phyloP scores from a whole-genome alignment of 2,113 vertebrate species.

The Ciconia boyciana region DNA sequence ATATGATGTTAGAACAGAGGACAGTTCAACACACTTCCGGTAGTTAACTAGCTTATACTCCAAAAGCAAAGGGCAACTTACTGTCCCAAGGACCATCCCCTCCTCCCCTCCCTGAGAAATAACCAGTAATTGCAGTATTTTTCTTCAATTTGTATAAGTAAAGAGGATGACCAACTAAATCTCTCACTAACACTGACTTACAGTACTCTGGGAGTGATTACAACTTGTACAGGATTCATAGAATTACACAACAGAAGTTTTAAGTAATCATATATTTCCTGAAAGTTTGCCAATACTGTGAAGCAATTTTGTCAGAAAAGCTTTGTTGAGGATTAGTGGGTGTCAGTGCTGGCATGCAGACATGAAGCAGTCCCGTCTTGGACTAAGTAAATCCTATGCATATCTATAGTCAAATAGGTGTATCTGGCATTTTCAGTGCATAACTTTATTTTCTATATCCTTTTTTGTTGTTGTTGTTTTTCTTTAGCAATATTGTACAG shows the following conservation, averaged over 20 bases:
- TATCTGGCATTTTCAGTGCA: not conserved
- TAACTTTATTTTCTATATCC: not conserved
- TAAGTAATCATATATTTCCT: not conserved
- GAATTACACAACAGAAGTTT: not conserved
- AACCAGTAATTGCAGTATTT: not conserved
- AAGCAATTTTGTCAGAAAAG: not conserved
- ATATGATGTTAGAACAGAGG: not conserved
- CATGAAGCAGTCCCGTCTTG: not conserved
- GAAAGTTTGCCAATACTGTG: not conserved
- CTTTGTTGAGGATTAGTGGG: not conserved
- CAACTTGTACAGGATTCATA: not conserved
- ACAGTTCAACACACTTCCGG: not conserved
- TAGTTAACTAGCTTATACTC: not conserved
- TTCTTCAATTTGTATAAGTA: not conserved
- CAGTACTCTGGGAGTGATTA: not conserved
- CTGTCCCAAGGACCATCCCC: not conserved
- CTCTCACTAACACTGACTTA: not conserved
- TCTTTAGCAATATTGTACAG: not conserved
- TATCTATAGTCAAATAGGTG: not conserved
- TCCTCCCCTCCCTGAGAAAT: not conserved
- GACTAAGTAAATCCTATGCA: not conserved
- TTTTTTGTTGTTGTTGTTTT: not conserved
- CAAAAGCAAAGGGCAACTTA: not conserved
- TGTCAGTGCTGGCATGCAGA: not conserved
- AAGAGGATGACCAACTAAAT: not conserved